Evolutionary conservation across 2,113 vertebrate species (phyloP).

Genomic region (Cyprichromis sp.): DNA sequence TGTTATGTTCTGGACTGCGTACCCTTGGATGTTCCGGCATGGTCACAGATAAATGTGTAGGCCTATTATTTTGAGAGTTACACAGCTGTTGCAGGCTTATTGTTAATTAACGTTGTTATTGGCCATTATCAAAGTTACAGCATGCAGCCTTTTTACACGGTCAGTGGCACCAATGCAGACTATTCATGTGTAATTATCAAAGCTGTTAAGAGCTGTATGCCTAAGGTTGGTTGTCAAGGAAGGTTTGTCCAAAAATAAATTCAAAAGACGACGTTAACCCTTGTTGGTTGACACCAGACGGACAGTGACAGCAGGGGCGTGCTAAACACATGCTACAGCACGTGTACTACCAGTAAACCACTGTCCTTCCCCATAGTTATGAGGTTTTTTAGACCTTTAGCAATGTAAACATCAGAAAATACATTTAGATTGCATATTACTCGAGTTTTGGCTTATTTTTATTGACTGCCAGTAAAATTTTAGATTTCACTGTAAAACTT

Average conservation of each 20-base stretch:
- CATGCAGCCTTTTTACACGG: neutral
- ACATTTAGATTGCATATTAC: neutral
- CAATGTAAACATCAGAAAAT: neutral
- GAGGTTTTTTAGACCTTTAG: neutral
- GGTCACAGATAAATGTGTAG: neutral
- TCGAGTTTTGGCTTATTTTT: neutral
- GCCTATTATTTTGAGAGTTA: constrained; percentile 37
- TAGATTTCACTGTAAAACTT: neutral
- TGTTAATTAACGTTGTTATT: constrained; percentile 4
- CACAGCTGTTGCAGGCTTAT: constrained; percentile 53
- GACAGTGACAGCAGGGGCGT: constrained; percentile 45
- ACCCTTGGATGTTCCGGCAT: constrained; percentile 29
- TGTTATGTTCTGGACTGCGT: constrained; percentile 24
- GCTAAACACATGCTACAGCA: constrained; percentile 47
- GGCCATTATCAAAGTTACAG: neutral
- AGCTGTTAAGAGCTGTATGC: neutral
- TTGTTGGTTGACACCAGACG: constrained; percentile 6
- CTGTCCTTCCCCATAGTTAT: neutral
- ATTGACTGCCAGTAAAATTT: neutral
- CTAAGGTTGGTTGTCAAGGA: constrained; percentile 19
- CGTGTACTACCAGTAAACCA: neutral
- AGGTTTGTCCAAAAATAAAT: constrained; percentile 61
- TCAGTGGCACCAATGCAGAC: neutral
- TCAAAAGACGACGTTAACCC: constrained; percentile 35
- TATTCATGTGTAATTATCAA: neutral